Evolutionary conservation across 2,113 vertebrate genomes (phyloP).

Genomic region (Alouatta palliata): DNA sequence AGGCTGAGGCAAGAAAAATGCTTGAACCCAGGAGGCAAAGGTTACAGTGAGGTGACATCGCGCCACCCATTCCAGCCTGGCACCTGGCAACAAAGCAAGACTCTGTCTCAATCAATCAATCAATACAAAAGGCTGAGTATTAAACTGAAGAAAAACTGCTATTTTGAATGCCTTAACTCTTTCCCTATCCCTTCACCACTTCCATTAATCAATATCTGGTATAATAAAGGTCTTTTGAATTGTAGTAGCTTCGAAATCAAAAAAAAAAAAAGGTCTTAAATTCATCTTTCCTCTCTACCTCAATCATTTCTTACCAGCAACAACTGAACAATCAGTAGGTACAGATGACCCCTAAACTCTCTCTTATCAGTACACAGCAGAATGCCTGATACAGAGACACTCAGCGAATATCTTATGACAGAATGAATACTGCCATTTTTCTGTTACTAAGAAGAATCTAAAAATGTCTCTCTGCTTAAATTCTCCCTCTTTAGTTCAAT

Average conservation of each 20-base stretch:
- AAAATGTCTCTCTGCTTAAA: slow-evolving; percentile 5
- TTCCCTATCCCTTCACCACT: background rate
- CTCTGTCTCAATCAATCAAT: no score
- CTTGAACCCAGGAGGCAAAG: no score
- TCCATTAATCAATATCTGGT: slow-evolving; percentile 18
- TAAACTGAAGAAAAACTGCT: slow-evolving; percentile 44
- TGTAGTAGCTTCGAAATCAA: no score
- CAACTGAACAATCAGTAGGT: background rate
- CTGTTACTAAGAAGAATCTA: background rate
- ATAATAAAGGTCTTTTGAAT: background rate
- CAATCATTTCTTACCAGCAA: background rate
- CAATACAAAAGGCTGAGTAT: slow-evolving; percentile 28
- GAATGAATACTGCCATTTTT: background rate
- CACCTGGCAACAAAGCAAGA: no score
- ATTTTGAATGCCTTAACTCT: background rate
- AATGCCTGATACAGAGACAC: background rate
- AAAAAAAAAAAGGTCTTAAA: background rate
- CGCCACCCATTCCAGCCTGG: no score
- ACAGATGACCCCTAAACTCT: background rate
- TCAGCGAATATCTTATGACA: background rate
- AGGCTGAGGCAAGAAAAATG: no score
- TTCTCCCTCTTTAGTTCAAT: background rate
- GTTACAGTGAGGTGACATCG: no score
- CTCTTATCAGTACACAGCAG: background rate
- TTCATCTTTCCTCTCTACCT: background rate